Evolutionary conservation across 2,113 vertebrate genomes (phyloP), one percentile per base, ranked within the genome.

Genomic region (Neoarius graeffei): DNA sequence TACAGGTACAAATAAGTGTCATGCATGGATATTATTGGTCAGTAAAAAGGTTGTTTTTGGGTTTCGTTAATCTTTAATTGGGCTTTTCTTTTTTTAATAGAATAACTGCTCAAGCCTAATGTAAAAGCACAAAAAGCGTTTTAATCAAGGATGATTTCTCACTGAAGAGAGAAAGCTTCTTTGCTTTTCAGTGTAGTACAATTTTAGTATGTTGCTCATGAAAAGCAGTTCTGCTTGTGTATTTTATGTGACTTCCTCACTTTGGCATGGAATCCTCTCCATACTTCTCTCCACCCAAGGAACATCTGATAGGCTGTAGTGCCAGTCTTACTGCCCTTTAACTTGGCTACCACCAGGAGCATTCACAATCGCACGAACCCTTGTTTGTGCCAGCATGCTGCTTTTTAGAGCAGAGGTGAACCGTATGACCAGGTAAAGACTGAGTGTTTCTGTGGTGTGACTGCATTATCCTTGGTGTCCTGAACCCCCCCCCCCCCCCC

Each of bases 401-500:
- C 15, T 13, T 27, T 27, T 57, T 48, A 57, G 67, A 52, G 27
- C 52, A 0, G 20, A 25, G 30, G 52, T 42, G 52, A 85, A 59
- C 54, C 1, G 0, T 57, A 15, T 57, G 27, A 35, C 27, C 52
- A 59, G 19, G 73, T 19, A 60, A 27, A n/a, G 30, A 1, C 35
- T 11, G 27, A 48, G 25, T 0, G 60, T 59, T 64, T 79, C 25
- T 3, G 20, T 48, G 35, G 6, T 76, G 20, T 79, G 60, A 62
- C 76, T 4, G 17, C 42, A 42, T 56, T 85, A 60, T 84, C 42
- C 57, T 76, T 73, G 69, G 64, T 35, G 50, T 67, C 4, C 42
- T 27, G 67, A 69, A 73, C 81, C 48, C 80, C 23, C 83, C 35
- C 11, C n/a, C 77, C 77, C 13, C n/a, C 77, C 77, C 13, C 81